phyloP scores from a whole-genome alignment of 2,888 invertebrate genomes.

The Sturmia bella region DNA sequence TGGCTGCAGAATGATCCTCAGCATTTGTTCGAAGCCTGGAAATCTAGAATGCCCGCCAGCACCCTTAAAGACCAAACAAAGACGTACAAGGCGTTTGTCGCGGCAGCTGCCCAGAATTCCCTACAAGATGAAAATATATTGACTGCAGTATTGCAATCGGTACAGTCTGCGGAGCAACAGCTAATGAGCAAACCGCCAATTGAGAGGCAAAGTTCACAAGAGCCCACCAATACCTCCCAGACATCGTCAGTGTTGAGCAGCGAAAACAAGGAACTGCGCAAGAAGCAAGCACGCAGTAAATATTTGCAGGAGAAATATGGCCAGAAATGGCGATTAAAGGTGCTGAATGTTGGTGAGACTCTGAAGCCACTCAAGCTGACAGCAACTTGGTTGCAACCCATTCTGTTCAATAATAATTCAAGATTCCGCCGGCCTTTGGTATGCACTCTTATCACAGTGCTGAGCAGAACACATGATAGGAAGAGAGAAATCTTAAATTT shows the following conservation, averaged over 20 bases:
- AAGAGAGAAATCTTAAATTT: conserved; percentile 91
- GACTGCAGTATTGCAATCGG: conserved; percentile 73
- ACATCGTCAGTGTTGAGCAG: conserved; percentile 44
- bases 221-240: conserved; percentile 60
- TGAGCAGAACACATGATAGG: conserved; percentile 87
- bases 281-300: conserved; percentile 75
- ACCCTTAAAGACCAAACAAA: conserved; percentile 72
- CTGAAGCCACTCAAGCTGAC: conserved; percentile 83
- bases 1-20: conserved; percentile 88
- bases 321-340: conserved; percentile 84
- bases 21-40: conserved; percentile 89
- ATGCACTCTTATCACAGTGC: conserved; percentile 92
- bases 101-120: conserved; percentile 61
- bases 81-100: conserved; percentile 68
- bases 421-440: conserved; percentile 93
- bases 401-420: conserved; percentile 95
- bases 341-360: conserved; percentile 77
- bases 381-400: conserved; percentile 92
- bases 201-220: conserved; percentile 56
- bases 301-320: conserved; percentile 90
- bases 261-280: conserved; percentile 45
- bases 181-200: conserved; percentile 42
- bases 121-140: conserved; percentile 71
- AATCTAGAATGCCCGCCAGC: conserved; percentile 84
- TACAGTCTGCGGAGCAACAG: conserved; percentile 68